These are phyloP conservation scores for Blomia tropicalis DNA, from an alignment of 2,888 invertebrate genomes.

Conservation along the genomic window DNA sequence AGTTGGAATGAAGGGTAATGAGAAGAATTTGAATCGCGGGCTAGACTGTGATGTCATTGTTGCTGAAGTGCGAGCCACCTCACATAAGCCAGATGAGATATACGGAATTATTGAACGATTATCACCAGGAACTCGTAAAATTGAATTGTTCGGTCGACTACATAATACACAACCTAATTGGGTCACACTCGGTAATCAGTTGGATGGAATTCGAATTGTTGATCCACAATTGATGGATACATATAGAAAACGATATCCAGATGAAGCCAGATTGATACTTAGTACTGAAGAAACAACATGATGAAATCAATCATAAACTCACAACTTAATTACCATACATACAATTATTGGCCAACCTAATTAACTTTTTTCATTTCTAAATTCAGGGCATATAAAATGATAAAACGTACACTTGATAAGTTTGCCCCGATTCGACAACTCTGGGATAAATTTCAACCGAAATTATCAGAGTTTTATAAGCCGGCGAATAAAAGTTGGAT, in stretches of 20 bases:
- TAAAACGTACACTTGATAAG: no score
- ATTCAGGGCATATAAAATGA: no score
- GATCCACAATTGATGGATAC: constrained; percentile 77
- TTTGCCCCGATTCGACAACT: neutral
- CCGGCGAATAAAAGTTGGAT: neutral
- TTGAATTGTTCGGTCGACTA: constrained; percentile 87
- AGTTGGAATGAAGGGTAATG: constrained; percentile 89
- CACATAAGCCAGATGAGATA: constrained; percentile 95
- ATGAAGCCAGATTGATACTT: no score
- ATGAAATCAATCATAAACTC: no score
- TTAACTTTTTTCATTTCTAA: no score
- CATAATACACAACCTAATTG: constrained; percentile 97
- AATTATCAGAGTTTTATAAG: neutral
- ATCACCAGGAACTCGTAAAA: constrained; percentile 89
- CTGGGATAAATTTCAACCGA: neutral
- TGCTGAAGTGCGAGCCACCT: constrained; percentile 90
- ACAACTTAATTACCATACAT: no score
- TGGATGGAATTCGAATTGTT: constrained; percentile 78
- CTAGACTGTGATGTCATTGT: constrained; percentile 96
- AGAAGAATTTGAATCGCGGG: constrained; percentile 70
- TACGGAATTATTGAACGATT: constrained; percentile 92
- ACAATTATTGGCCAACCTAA: no score
- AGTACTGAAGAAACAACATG: no score
- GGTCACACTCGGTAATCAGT: constrained; percentile 86
- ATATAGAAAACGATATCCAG: constrained; percentile 75